Base-by-base conservation (phyloP, 1,140 invertebrate species). In the Drosophila oshimai region DNA sequence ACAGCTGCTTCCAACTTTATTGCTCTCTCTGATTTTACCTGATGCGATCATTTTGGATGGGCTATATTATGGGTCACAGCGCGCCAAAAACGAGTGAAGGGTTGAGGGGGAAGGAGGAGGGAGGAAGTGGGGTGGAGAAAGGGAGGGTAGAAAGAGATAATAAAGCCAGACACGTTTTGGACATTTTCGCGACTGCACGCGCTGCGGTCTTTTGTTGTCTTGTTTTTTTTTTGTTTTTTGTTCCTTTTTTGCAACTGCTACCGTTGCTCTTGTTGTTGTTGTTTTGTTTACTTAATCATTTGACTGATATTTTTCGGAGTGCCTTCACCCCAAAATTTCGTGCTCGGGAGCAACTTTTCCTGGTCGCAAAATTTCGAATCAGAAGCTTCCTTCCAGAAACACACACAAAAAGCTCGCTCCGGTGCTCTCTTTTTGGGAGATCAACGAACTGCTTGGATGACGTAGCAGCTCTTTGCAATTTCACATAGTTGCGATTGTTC, bases 371-470 rank as follows among this genome's bases (percentile, higher is more conserved):
- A 45, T n/a, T n/a, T n/a, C n/a, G n/a, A n/a, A n/a, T n/a, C n/a
- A n/a, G 20, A 26, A 75, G 62, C 44, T 74, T 81, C 77, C 61
- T 72, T 77, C 12, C 55, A 60, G 72, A 68, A 42, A 70, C 65
- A 58, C 37, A 34, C 13, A 34, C 46, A 34, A 64, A 84, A 84
- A 84, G 80, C 79, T 84, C 74, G 13, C 75, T 61, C 62, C 6
- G 42, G 42, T 20, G 54, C 49, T 39, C 50, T 29, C 36, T 51
- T 55, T 47, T 51, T 68, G 18, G 26, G 24, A 81, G 80, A 86
- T 86, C 80, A 86, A 87, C 80, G 80, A 86, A 87, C 80, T 81
- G 78, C 58, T 75, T 79, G 74, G 69, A 87, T 87, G 80, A 84
- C 80, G 81, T 86, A 62, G 68, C 75, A 61, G 41, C 62, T 67